Percentiles rank a stretch among this genome's conserved stretches.
phyloP scores from a whole-genome alignment of 2,888 invertebrate species.

The Diaperis boleti region DNA sequence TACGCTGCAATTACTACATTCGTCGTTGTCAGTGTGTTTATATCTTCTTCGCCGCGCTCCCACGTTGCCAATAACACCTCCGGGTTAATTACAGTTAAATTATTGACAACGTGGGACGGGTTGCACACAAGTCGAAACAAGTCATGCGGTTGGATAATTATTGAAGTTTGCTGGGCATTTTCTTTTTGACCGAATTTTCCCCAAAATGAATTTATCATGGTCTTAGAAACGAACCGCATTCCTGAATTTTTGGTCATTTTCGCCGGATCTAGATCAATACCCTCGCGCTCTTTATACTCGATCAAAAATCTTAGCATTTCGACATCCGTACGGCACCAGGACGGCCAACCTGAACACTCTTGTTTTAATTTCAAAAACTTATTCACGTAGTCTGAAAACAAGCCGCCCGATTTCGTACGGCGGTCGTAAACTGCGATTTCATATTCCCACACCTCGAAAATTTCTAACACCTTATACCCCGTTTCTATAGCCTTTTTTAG shows the following conservation, averaged over 20 bases:
- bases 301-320: too few species aligned
- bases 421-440: too few species aligned
- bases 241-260: conserved; percentile 48
- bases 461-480: conserved; percentile 42
- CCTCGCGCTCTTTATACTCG: conserved; percentile 36
- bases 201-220: conserved; percentile 52
- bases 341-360: neutral
- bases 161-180: conserved; percentile 45
- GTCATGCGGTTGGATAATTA: conserved; percentile 39
- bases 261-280: conserved; percentile 31
- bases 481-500: conserved; percentile 53
- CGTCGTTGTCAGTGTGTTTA: conserved; percentile 33
- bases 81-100: conserved; percentile 37
- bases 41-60: conserved; percentile 41
- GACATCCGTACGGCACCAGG: too few species aligned
- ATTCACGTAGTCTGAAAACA: too few species aligned
- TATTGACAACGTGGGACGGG: conserved; percentile 43
- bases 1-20: conserved; percentile 59
- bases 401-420: too few species aligned
- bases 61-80: conserved; percentile 18
- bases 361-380: neutral
- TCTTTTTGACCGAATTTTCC: conserved; percentile 53
- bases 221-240: conserved; percentile 48
- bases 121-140: conserved; percentile 44
- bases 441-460: neutral